Evolutionary conservation across 2,113 vertebrate genomes (phyloP), one percentile per base, ranked within the genome.

Genomic region (Zosterops japonicus): DNA sequence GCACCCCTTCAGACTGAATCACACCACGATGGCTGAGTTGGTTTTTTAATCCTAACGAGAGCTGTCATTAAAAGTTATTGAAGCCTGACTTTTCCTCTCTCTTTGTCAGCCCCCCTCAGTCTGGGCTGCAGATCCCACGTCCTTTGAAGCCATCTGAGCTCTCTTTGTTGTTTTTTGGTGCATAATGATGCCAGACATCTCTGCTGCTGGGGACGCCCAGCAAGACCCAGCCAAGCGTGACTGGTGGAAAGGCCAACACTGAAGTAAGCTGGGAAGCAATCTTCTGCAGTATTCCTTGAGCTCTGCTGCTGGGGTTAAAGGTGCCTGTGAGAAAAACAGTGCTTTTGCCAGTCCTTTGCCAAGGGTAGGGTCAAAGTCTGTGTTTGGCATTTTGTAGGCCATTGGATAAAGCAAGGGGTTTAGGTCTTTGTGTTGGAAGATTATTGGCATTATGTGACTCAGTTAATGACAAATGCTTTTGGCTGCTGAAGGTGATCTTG

Each of bases 11-110:
- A 96, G 82, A 98, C 93, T 90, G 95, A 95, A 93, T 97, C 98
- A 95, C 98, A 98, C 97, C 88, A 75, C 46, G 83, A 97, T 44
- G 90, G 96, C 97, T 93, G 95, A 94, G 94, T 93, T 98, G 98
- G 97, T 98, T 97, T 98, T 98, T 97, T 98, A 99, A 98, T 98
- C 98, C 97, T 98, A 98, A 99, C 97, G 76, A 95, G 97, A 97
- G 96, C 97, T 97, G 97, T 98, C 98, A 98, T 98, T 98, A 98
- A 98, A 98, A 97, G 97, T 98, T 98, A 98, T 97, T 98, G 97
- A 97, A 98, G 98, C 98, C 98, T 98, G 95, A 97, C 97, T 97
- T 98, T 97, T 97, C 96, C 95, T 98, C 86, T 49, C 96, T 98
- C 98, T 98, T 98, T 98, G 96, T 96, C 93, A 97, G 96, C 96